These are phyloP conservation scores for Adrianichthys oophorus DNA, from an alignment of 2,797 vertebrate species.

Conservation along the genomic window DNA sequence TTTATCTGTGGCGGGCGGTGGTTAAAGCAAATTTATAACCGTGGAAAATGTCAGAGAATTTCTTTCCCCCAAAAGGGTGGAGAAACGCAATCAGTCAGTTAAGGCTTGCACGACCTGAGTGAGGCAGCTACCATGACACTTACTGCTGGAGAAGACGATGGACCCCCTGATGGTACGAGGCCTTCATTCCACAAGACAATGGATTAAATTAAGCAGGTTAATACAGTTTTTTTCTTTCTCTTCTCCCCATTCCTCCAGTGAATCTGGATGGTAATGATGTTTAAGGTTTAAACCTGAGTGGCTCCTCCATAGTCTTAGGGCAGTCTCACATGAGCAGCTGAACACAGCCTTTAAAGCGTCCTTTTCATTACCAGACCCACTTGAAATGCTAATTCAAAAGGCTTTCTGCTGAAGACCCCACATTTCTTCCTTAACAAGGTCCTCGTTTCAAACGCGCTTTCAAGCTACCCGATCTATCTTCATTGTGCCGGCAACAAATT, in stretches of 20 bases:
- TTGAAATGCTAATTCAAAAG: conserved; percentile 42
- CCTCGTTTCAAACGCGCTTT: conserved; percentile 24
- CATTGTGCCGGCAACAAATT: conserved; percentile 18
- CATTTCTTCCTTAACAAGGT: conserved; percentile 12
- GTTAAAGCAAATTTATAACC: conserved; percentile 15
- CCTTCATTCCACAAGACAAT: conserved; percentile 10
- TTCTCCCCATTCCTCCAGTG: neutral
- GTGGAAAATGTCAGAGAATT: conserved; percentile 4
- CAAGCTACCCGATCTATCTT: conserved; percentile 23
- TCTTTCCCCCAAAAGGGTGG: conserved; percentile 12
- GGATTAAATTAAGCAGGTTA: conserved; percentile 15
- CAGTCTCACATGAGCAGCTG: conserved; percentile 30
- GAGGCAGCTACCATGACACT: conserved; percentile 12
- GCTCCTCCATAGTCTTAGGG: conserved; percentile 34
- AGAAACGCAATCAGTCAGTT: conserved; percentile 15
- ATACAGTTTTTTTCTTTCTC: conserved; percentile 1
- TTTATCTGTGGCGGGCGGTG: conserved; percentile 10
- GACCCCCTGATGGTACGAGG: conserved; percentile 1
- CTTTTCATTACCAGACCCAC: conserved; percentile 30
- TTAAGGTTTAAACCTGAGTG: conserved; percentile 18
- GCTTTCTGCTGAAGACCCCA: conserved; percentile 8
- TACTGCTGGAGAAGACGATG: neutral
- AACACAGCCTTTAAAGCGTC: conserved; percentile 25
- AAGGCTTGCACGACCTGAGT: conserved; percentile 13
- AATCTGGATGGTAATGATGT: conserved; percentile 29